Conservation (phyloP, 2,797 vertebrate genomes). For the Synaphobranchus kaupii region DNA sequence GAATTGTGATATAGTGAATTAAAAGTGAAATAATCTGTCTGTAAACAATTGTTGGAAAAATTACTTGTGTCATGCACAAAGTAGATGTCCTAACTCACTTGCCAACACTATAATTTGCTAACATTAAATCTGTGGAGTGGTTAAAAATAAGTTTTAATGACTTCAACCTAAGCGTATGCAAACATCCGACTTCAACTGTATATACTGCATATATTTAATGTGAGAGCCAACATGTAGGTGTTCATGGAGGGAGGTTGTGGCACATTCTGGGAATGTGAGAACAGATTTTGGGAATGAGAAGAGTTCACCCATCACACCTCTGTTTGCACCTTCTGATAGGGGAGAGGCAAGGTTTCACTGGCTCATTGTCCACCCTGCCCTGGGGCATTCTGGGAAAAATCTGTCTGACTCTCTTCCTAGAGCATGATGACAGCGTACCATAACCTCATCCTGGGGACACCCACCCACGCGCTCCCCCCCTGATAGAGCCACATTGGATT, state of each 20-base stretch:
- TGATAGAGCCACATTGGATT: neutral
- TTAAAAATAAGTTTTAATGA: too few species aligned
- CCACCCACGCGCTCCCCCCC: neutral
- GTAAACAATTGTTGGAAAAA: too few species aligned
- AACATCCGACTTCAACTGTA: too few species aligned
- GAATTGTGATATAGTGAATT: too few species aligned
- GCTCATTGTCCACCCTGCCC: constrained; percentile 22
- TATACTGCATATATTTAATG: neutral
- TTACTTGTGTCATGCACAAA: too few species aligned
- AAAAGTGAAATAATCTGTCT: too few species aligned
- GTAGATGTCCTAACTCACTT: too few species aligned
- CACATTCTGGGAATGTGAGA: neutral
- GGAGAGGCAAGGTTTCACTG: neutral
- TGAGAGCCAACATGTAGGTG: neutral
- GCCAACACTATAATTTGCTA: too few species aligned
- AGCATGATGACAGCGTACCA: neutral
- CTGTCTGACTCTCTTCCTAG: neutral
- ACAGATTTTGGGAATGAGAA: neutral
- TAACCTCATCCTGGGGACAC: constrained; percentile 3
- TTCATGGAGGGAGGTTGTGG: neutral
- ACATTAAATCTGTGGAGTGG: too few species aligned
- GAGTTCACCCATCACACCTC: neutral
- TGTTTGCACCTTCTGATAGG: constrained; percentile 8
- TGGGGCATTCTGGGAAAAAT: constrained; percentile 2
- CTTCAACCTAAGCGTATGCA: too few species aligned